A percentile compares a stretch with the other conserved stretches of the same genome.
phyloP scores from a whole-genome alignment of 2,797 vertebrate genomes.

The Eidolon dupreanum region DNA sequence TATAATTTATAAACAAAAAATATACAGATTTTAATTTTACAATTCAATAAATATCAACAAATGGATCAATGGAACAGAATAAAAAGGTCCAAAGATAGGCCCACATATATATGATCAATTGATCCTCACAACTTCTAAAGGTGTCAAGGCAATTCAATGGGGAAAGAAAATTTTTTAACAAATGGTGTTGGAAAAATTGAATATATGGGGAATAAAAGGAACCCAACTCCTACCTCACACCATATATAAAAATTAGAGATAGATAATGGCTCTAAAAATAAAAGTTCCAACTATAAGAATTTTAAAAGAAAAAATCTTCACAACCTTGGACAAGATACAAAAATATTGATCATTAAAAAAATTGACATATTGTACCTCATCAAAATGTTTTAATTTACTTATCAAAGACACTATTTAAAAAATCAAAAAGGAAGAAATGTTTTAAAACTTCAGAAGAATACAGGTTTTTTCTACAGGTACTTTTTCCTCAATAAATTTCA shows the following conservation, averaged over 20 bases:
- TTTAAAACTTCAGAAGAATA: slow-evolving; percentile 37
- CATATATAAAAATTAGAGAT: neutral
- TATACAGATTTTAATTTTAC: neutral
- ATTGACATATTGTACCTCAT: neutral
- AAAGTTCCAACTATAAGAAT: neutral
- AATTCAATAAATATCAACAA: neutral
- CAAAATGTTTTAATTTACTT: neutral
- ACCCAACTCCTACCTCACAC: neutral
- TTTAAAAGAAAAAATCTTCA: neutral
- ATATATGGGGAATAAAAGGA: neutral
- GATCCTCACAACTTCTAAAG: neutral
- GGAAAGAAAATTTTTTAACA: neutral
- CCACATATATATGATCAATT: neutral
- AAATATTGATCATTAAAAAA: neutral
- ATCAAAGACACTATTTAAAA: slow-evolving; percentile 12
- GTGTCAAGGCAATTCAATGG: neutral
- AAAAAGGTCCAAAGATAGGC: neutral
- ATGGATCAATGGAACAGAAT: neutral
- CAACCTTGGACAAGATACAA: neutral
- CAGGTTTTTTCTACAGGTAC: neutral
- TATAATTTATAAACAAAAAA: neutral
- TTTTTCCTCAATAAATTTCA: neutral
- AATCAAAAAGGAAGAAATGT: neutral
- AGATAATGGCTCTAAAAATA: neutral
- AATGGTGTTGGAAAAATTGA: neutral